These are phyloP conservation scores for Lacanobia wlatinum DNA, from an alignment of 2,888 invertebrate genomes.

Conservation along the genomic window DNA sequence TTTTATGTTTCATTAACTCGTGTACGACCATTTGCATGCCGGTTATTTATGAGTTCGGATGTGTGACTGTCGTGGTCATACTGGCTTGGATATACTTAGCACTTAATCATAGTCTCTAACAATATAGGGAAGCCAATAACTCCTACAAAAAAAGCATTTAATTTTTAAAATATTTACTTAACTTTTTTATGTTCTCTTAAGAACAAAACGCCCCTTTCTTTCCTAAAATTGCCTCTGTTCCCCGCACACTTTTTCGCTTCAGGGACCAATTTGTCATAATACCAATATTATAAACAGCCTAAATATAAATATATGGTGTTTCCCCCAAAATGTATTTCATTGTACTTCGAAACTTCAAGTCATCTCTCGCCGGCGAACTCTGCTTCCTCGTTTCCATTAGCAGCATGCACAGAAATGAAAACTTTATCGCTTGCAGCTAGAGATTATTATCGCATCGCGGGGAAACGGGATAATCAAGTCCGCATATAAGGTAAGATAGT, in stretches of 20 bases:
- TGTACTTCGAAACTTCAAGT: conserved; percentile 66
- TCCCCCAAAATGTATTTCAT: conserved; percentile 60
- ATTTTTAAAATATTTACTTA: conserved; percentile 2
- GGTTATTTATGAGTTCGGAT: conserved; percentile 39
- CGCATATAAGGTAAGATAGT: conserved; percentile 67
- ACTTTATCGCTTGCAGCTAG: conserved; percentile 57
- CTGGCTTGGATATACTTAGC: neutral
- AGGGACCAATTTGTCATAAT: conserved; percentile 57
- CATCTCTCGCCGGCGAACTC: conserved; percentile 63
- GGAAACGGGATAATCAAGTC: conserved; percentile 62
- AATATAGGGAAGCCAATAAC: neutral
- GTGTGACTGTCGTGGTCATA: neutral
- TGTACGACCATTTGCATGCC: conserved; percentile 27
- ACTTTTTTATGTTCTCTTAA: conserved; percentile 11
- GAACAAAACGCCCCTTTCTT: conserved; percentile 11
- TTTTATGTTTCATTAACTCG: conserved; percentile 54
- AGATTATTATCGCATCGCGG: conserved; percentile 58
- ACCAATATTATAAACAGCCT: conserved; percentile 57
- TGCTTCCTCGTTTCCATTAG: conserved; percentile 57
- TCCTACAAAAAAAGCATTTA: neutral
- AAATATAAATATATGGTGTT: conserved; percentile 58
- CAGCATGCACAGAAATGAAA: conserved; percentile 45
- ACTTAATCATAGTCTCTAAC: neutral
- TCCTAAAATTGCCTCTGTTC: conserved; percentile 21
- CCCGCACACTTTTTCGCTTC: conserved; percentile 27